Evolutionary conservation across 2,888 invertebrate genomes (phyloP), one percentile per base, ranked within the genome.

Genomic region (Latheticus oryzae): DNA sequence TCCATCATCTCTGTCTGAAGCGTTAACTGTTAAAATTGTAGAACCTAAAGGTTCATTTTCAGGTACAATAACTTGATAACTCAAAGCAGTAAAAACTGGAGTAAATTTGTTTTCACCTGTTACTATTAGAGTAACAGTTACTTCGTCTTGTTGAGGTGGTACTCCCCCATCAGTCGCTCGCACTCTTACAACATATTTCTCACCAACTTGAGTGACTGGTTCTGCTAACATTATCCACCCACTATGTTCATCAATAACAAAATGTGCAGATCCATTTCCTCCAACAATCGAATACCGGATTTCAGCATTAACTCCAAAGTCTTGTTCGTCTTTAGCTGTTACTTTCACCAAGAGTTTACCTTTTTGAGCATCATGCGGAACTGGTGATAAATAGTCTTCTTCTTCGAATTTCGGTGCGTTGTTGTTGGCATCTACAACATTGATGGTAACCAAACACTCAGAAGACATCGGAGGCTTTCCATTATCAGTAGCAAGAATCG

Each of bases 391-490:
- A 72, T 90, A 93, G 64, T 87, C 85, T 28, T 85, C 79, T 38
- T 87, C 81, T 65, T 87, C 87, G 73, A 97, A 97, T 71, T 85
- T 86, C 0, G 97, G 97, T 3, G 93, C 86, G 75, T 95, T 92
- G 74, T 95, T 94, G 75, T 97, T 96, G 2, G 93, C 93, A 76
- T 96, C 95, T 0, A 95, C 91, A 0, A 97, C 88, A 73, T 91
- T 93, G 16, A 97, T 88, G 30, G 89, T 89, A 0, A 96, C 89
- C 19, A 90, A 80, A 66, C 92, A 90, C 77, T 92, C 93, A 0
- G 95, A 92, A 19, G 93, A 93, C 85, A 95, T 87, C 0, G 96
- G 95, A 0, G 97, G 97, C 75, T 94, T 95, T 0, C 97, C 97
- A 72, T 95, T 93, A 77, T 97, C 97, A 0, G 91, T 93, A 0